A percentile compares a stretch with the other conserved stretches of the same genome.
phyloP scores from a whole-genome alignment of 2,113 vertebrate genomes.

The Amblyopsis rosae region DNA sequence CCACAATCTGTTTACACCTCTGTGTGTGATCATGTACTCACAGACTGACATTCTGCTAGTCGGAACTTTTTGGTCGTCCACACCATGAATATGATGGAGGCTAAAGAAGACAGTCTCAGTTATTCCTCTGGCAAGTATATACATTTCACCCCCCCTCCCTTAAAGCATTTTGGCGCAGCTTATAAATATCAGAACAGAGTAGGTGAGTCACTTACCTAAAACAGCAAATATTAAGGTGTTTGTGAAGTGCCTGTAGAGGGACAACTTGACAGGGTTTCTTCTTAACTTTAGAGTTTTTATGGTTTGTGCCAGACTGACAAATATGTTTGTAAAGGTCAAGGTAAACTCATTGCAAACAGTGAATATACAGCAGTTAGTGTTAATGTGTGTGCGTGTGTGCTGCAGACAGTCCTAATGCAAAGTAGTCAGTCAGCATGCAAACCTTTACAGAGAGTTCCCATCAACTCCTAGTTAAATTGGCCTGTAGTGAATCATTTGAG shows the following conservation, averaged over 20 bases:
- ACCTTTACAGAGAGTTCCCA: background rate
- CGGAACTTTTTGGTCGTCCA: slow-evolving; percentile 86
- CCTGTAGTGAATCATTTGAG: background rate
- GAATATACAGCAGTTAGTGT: no score
- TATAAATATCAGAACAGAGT: background rate
- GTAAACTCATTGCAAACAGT: slow-evolving; percentile 41
- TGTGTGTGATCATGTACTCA: slow-evolving; percentile 72
- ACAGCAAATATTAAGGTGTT: slow-evolving; percentile 88
- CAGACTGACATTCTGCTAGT: slow-evolving; percentile 83
- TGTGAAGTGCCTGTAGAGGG: slow-evolving; percentile 89
- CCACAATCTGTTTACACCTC: no score
- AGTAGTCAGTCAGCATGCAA: background rate
- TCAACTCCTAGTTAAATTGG: background rate
- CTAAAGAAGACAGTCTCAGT: slow-evolving; percentile 65
- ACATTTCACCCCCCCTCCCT: no score
- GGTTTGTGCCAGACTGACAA: slow-evolving; percentile 89
- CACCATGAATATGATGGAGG: slow-evolving; percentile 85
- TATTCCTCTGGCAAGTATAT: background rate
- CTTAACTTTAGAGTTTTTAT: slow-evolving; percentile 88
- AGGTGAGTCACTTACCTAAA: slow-evolving; percentile 76
- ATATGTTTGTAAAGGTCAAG: slow-evolving; percentile 81
- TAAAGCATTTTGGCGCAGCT: no score
- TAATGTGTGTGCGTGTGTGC: background rate
- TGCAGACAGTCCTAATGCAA: no score
- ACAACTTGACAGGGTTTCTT: slow-evolving; percentile 87